Evolutionary conservation across 2,113 vertebrate genomes (phyloP).

Genomic region (Bucco capensis): DNA sequence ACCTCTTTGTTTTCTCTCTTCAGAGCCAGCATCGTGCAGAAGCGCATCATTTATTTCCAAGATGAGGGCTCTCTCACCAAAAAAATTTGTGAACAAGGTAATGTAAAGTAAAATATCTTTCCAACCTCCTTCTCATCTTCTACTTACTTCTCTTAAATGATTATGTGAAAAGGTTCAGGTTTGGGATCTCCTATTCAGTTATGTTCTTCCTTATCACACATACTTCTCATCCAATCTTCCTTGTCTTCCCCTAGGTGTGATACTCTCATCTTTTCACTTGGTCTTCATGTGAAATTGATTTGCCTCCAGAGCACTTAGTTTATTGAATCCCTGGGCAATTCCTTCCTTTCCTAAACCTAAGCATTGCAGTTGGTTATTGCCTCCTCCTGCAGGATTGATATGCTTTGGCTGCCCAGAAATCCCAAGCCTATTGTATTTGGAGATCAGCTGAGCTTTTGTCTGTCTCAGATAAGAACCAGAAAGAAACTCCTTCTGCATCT

Average conservation of each 20-base stretch:
- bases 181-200: background rate
- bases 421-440: background rate
- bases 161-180: background rate
- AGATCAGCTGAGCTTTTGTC: background rate
- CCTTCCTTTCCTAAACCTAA: background rate
- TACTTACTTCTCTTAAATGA: background rate
- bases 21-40: constrained; percentile 97
- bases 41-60: constrained; percentile 96
- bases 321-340: background rate
- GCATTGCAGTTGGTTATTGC: background rate
- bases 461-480: background rate
- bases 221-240: background rate
- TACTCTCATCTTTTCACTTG: background rate
- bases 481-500: background rate
- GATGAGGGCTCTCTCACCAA: constrained; percentile 95
- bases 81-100: constrained; percentile 96
- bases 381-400: background rate
- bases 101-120: background rate
- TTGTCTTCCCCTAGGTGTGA: background rate
- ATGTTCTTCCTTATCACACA: background rate
- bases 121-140: background rate
- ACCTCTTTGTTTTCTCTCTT: background rate
- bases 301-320: background rate
- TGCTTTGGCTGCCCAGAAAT: background rate
- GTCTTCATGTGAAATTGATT: rapidly evolving